These are phyloP conservation scores for Anas flavirostris DNA, from an alignment of 2,797 vertebrate genomes.

Conservation along the genomic window DNA sequence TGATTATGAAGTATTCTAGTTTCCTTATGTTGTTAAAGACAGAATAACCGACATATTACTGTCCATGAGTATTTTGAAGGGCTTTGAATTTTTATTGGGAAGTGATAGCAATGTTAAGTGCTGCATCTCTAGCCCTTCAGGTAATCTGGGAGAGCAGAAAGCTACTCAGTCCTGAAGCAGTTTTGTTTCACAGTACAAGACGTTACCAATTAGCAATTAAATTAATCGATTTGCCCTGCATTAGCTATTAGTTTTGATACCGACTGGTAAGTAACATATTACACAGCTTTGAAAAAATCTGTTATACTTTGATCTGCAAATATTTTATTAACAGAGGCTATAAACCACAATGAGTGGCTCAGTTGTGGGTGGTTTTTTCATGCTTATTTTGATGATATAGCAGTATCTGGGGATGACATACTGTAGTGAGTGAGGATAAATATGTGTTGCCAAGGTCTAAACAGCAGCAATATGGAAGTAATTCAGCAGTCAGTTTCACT, in stretches of 20 bases:
- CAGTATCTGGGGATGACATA: constrained; percentile 67
- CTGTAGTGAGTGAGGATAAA: constrained; percentile 71
- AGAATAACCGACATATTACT: neutral
- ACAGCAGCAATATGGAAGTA: constrained; percentile 86
- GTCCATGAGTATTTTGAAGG: neutral
- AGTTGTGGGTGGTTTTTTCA: constrained; percentile 52
- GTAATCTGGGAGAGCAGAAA: neutral
- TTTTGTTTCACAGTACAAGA: constrained; percentile 4
- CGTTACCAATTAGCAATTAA: constrained; percentile 1
- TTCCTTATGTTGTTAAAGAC: neutral
- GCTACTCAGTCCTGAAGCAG: neutral
- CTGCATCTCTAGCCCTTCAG: neutral
- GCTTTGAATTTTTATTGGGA: neutral
- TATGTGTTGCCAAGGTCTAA: constrained; percentile 84
- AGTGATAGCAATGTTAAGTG: neutral
- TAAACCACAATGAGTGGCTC: constrained; percentile 52
- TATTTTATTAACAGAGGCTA: constrained; percentile 65
- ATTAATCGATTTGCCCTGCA: constrained; percentile 7
- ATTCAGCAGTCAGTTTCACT: constrained; percentile 92
- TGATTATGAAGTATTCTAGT: neutral
- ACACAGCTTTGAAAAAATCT: constrained; percentile 19
- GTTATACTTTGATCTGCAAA: constrained; percentile 52
- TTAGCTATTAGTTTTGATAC: constrained; percentile 39
- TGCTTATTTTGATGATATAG: constrained; percentile 66
- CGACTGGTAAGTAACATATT: constrained; percentile 18